Base-by-base conservation (phyloP, 2,113 vertebrate genomes). In the Oryzias woworae region DNA sequence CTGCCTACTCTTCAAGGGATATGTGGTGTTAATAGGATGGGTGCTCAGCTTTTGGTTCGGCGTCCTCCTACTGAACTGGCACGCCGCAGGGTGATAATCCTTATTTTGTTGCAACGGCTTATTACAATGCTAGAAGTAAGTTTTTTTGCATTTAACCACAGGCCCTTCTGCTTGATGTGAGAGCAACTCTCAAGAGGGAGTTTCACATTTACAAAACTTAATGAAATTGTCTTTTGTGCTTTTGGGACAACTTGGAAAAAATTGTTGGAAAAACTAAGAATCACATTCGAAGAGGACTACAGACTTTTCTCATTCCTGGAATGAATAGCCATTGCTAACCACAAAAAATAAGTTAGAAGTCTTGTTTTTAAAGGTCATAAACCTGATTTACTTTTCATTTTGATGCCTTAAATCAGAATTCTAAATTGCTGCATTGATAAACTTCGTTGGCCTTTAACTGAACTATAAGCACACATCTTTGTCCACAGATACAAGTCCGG, bases 71-170 rank as follows among this genome's bases (percentile, higher is more conserved):
- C 84, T 81, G 82, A 91, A 92, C 81, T 68, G 76, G 69, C 64
- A 67, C 50, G 87, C 88, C 71, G 84, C 80, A 61, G 85, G 85
- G 88, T 84, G 87, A 89, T 91, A 89, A 93, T 90, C 90, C 85
- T 81, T 89, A 89, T 91, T 90, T 91, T 90, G 90, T 91, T 86
- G 88, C 89, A 86, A 75, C 84, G 87, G 85, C 81, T 92, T 90
- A 92, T 91, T 90, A 90, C 87, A 91, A 89, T 87, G 88, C 86
- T 86, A 84, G 87, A 82, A 85, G 83, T 85, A 78, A 64, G 86
- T 86, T 85, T 63, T 85, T 63, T 85, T 84, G 83, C 80, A 85
- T 87, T 88, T 82, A 88, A 86, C 85, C 81, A 84, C 76, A 74
- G 83, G 86, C 81, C 73, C 58, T 75, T 64, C 71, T 73, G 80